Base-by-base conservation (phyloP, 2,113 vertebrate species). In the Cyanoderma ruficeps region DNA sequence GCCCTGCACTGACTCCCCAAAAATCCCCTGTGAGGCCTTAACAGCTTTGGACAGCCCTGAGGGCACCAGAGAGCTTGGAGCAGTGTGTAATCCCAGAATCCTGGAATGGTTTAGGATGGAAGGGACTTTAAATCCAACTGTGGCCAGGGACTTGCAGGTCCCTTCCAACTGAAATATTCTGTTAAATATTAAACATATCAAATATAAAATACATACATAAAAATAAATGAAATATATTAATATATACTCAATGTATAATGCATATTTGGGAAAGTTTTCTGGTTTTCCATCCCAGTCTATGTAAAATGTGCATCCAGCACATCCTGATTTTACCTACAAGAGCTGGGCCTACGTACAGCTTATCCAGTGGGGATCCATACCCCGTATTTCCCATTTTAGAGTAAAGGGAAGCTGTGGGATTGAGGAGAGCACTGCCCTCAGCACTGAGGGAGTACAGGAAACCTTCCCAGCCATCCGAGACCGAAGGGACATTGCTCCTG, bases 281-380 rank as follows among this genome's bases (percentile, higher is more conserved):
- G 16, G 20, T 53, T 72, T 71, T 15, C 52, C 70, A 64, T 4
- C 31, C 37, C 27, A 30, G 10, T 13, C 2, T 13, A 5, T 18
- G 11, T 8, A 9, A 24, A 83, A 41, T 7, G 25, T 24, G 56
- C 16, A 31, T 35, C 4, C 55, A 50, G 24, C 44, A 41, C 30
- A 52, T 24, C 4, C 46, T 42, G 55, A 11, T 8, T 55, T 39
- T 55, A 19, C 21, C 56, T 3, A 3, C 28, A 42, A 19, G 9
- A 21, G 5, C 20, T 2, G 15, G 15, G 28, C 10, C 22, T 8
- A 0, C 3, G 35, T 7, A 4, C 35, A 46, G 10, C 6, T 35
- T 7, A 2, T 2, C 13, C 65, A 5, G 0, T 6, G 35, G 42
- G 35, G 59, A 70, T 19, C 67, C 2, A 0, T 0, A 3, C 10